These are phyloP conservation scores for Oreocharis arfaki DNA, from an alignment of 2,113 vertebrate species.

Conservation along the genomic window DNA sequence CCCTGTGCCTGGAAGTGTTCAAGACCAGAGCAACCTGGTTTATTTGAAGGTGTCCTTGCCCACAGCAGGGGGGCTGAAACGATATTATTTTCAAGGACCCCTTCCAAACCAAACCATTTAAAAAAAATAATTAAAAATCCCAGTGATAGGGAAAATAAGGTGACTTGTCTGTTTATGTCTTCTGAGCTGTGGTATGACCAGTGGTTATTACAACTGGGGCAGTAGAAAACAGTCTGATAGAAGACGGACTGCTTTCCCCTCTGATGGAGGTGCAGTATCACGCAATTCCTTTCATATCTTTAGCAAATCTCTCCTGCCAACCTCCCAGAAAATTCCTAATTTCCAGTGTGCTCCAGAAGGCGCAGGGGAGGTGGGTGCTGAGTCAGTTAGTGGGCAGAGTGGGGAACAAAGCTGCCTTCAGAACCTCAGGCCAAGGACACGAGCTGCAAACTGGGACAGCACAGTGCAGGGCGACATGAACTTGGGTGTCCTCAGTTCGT, in stretches of 20 bases:
- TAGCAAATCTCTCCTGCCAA: neutral
- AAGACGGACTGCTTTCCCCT: neutral
- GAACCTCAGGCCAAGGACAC: neutral
- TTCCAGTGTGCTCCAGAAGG: neutral
- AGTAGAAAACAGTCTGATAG: neutral
- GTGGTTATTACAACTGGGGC: neutral
- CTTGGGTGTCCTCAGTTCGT: neutral
- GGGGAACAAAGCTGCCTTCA: neutral
- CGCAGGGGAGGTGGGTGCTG: fast-evolving
- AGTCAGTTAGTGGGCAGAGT: no score
- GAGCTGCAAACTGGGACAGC: no score
- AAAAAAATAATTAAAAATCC: neutral
- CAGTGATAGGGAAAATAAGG: neutral
- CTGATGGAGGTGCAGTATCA: neutral
- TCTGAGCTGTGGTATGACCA: neutral
- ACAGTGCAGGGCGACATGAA: fast-evolving
- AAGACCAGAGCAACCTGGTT: neutral
- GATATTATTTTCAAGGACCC: neutral
- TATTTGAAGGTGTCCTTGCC: neutral
- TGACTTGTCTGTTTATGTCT: neutral
- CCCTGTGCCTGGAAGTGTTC: neutral
- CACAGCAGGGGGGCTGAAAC: fast-evolving
- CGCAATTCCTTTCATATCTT: neutral
- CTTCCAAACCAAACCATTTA: neutral
- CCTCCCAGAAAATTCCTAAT: neutral